Evolutionary conservation across 37 sponge, comb jelly and placozoan genomes (phyloP).

Genomic region (Hexactinellida sp.): DNA sequence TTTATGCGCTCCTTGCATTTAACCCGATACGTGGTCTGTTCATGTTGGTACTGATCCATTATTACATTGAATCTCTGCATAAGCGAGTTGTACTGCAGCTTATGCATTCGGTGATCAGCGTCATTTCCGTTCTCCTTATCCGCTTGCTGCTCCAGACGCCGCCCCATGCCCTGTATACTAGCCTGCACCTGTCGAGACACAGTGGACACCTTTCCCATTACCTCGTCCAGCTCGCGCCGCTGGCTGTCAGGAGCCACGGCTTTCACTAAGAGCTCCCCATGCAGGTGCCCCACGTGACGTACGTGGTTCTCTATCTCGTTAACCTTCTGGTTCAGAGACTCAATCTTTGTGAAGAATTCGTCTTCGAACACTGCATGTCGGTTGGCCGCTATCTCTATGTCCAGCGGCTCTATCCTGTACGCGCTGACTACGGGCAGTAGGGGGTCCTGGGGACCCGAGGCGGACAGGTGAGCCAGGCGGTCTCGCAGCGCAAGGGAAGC

Average conservation of each 20-base stretch:
- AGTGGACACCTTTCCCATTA: neutral
- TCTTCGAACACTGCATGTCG: neutral
- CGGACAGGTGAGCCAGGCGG: neutral
- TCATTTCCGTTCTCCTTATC: neutral
- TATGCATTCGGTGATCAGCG: neutral
- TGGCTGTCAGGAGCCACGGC: neutral
- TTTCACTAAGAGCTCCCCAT: neutral
- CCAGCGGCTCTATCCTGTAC: neutral
- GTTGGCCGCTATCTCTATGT: neutral
- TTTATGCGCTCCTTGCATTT: neutral
- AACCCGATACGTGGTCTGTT: neutral
- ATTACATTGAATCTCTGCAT: neutral
- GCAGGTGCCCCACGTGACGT: neutral
- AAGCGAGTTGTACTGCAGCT: neutral
- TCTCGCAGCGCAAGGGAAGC: neutral
- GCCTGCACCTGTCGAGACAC: neutral
- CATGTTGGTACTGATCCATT: slow-evolving; percentile 12
- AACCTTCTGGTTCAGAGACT: neutral
- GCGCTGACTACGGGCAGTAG: neutral
- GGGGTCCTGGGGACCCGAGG: neutral
- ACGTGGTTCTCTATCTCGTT: slow-evolving; percentile 10
- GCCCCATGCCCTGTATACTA: neutral
- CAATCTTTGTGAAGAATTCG: neutral
- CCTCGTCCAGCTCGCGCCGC: neutral
- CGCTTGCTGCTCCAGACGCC: neutral